Evolutionary conservation across 2,113 vertebrate genomes (phyloP), one percentile per base, ranked within the genome.

Genomic region (Poicephalus gulielmi): DNA sequence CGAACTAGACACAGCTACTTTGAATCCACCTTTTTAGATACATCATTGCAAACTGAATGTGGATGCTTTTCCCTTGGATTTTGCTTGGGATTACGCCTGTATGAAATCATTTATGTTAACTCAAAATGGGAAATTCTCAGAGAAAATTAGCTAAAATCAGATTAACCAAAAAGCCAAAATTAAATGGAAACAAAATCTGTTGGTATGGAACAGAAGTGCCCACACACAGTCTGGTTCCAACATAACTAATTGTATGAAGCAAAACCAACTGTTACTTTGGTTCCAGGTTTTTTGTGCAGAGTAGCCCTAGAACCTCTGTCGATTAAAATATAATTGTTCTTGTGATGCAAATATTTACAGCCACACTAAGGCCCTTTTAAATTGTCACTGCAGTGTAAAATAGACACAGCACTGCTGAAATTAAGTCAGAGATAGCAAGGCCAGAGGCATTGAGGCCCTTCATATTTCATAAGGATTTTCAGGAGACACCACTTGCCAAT

Each of bases 191-290:
- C 16, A 39, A 94, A 88, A 81, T 19, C 41, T 84, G 30, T 67
- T 93, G 46, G 33, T 81, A 63, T 91, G 83, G 77, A 95, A 86
- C 37, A 88, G 92, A 92, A 76, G 59, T 93, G 75, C 85, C 85
- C 83, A 71, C 85, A 92, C 64, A 70, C 46, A 90, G 68, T 83
- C 57, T 92, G 83, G 41, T 41, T 81, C 44, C 49, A 67, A 75
- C 71, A 83, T 86, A 94, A 74, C 47, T 73, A 80, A 91, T 44
- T 84, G 33, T 35, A 43, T 91, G 62, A 89, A 92, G 15, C 76
- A 82, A 93, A 94, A 41, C 49, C 57, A 94, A 93, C 52, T 92
- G 64, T 81, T 90, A 62, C 64, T 91, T 90, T 95, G 27, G 22
- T 88, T 83, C 75, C 60, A 19, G 23, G 12, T 27, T 49, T 49